Conservation (phyloP, 2,888 invertebrate species). For the Sinopyrophorus schimmeli region DNA sequence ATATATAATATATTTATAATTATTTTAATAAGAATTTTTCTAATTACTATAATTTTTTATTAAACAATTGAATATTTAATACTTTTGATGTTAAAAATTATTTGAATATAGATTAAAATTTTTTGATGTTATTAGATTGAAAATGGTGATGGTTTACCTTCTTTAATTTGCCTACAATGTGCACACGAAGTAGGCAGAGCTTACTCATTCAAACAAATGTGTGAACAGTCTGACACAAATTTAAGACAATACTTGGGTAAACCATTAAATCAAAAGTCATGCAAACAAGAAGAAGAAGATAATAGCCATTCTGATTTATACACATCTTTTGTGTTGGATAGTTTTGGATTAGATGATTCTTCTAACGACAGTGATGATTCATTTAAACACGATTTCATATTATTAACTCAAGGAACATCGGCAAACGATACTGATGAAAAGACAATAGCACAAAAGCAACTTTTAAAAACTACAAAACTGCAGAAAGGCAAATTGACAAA, state of each 20-base stretch:
- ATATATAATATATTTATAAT: too few relatives aligned
- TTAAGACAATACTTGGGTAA: constrained; percentile 54
- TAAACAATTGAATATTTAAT: too few relatives aligned
- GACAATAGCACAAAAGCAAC: constrained; percentile 53
- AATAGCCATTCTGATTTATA: constrained; percentile 40
- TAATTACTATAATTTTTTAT: too few relatives aligned
- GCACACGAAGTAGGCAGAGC: constrained; percentile 56
- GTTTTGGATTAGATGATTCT: constrained; percentile 49
- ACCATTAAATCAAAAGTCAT: constrained; percentile 43
- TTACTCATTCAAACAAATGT: constrained; percentile 57
- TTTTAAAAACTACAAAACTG: constrained; percentile 50
- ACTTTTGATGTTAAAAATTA: too few relatives aligned
- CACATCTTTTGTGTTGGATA: constrained; percentile 43
- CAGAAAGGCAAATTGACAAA: constrained; percentile 49
- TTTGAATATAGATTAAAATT: too few relatives aligned
- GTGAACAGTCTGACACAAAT: constrained; percentile 55
- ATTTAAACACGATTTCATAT: constrained; percentile 46
- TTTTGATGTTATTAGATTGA: too few relatives aligned
- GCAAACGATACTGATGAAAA: constrained; percentile 50
- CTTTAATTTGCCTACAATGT: constrained; percentile 56
- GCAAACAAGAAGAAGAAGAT: constrained; percentile 44
- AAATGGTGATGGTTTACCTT: constrained; percentile 56
- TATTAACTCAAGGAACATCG: constrained; percentile 40
- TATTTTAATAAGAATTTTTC: too few relatives aligned
- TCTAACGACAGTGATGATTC: constrained; percentile 50